Conservation (phyloP, 2,113 vertebrate species). For the Aspiorhynchus laticeps region DNA sequence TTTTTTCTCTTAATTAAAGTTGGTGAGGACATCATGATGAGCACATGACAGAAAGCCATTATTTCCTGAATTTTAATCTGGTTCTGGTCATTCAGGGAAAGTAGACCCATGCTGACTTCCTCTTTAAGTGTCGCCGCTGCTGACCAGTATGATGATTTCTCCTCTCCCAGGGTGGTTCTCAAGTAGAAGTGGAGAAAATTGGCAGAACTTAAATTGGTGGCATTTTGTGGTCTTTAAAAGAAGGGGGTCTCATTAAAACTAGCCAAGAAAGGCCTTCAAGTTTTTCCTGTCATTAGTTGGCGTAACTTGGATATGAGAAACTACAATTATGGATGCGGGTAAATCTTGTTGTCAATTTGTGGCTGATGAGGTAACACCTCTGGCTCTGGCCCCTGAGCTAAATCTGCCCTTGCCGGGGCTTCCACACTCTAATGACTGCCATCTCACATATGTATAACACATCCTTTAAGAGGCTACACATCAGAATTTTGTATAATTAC, state of each 20-base stretch:
- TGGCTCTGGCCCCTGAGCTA: conserved; percentile 74
- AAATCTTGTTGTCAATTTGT: conserved; percentile 98
- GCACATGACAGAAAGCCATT: conserved; percentile 88
- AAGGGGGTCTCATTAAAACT: conserved; percentile 95
- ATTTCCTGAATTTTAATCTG: conserved; percentile 95
- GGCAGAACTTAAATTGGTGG: conserved; percentile 98
- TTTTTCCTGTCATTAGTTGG: conserved; percentile 92
- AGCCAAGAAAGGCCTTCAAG: conserved; percentile 80
- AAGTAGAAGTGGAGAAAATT: conserved; percentile 92
- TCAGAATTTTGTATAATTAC: neutral
- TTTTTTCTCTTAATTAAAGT: conserved; percentile 90
- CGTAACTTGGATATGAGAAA: conserved; percentile 91
- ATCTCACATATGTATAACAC: conserved; percentile 4
- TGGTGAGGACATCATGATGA: conserved; percentile 84
- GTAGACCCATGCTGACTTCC: conserved; percentile 89
- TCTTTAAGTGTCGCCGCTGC: conserved; percentile 91
- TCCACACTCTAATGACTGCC: conserved; percentile 36
- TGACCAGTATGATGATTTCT: conserved; percentile 85
- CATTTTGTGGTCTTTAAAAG: conserved; percentile 92
- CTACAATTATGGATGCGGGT: conserved; percentile 95
- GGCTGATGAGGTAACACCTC: conserved; percentile 89
- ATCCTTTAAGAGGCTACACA: neutral
- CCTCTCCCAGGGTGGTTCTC: conserved; percentile 86
- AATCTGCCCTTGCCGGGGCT: conserved; percentile 62
- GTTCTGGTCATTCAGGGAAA: conserved; percentile 83